Conservation (phyloP, 2,888 invertebrate genomes). For the Chymomyza fuscimana region DNA sequence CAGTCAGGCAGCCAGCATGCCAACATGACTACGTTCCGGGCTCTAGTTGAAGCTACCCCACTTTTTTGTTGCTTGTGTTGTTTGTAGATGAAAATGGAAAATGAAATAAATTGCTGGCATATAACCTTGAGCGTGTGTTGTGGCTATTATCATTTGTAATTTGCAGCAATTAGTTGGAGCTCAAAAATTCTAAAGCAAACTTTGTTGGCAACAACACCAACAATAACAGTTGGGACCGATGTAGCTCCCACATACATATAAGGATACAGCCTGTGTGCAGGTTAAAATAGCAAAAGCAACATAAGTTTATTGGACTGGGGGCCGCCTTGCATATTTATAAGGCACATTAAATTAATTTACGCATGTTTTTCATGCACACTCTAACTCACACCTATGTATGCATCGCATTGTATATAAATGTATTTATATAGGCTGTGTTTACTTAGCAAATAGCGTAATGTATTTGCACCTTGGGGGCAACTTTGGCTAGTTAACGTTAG, state of each 20-base stretch:
- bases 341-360: slow-evolving; percentile 74
- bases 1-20: not conserved
- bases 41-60: not conserved
- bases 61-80: slow-evolving; percentile 1
- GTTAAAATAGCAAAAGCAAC: slow-evolving; percentile 1
- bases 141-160: slow-evolving; percentile 75
- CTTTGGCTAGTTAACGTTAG: not conserved
- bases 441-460: slow-evolving; percentile 13
- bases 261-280: slow-evolving; percentile 17
- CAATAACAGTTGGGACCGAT: slow-evolving; percentile 14
- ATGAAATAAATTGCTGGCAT: slow-evolving; percentile 67
- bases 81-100: slow-evolving; percentile 38
- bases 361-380: slow-evolving; percentile 60
- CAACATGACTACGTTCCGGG: not conserved
- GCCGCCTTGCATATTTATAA: slow-evolving; percentile 70
- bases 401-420: slow-evolving; percentile 20
- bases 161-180: slow-evolving; percentile 73
- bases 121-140: slow-evolving; percentile 74
- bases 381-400: not conserved
- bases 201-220: slow-evolving; percentile 53
- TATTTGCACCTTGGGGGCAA: slow-evolving; percentile 4
- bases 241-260: not conserved
- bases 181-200: slow-evolving; percentile 75
- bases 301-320: slow-evolving; percentile 59
- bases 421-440: slow-evolving; percentile 13